A percentile compares a stretch with the other conserved stretches of the same genome.
Evolutionary conservation across 2,888 invertebrate species (phyloP).

Genomic region (Drosophila vallismaia): DNA sequence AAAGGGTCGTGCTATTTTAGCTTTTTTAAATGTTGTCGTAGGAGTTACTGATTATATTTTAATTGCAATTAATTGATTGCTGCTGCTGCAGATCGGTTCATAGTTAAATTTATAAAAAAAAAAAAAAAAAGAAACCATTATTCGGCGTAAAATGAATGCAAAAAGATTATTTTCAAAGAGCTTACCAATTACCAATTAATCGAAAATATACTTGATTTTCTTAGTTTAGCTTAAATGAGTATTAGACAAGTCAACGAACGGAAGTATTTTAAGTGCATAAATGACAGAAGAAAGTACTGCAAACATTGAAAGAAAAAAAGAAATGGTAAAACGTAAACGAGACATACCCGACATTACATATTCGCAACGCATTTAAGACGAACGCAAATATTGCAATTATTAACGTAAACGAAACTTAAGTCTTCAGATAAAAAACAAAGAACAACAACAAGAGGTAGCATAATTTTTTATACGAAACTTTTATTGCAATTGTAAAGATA

Average conservation of each 20-base stretch:
- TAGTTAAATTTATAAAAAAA: conserved; percentile 55
- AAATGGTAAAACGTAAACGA: conserved; percentile 58
- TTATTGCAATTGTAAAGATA: conserved; percentile 72
- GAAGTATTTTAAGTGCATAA: conserved; percentile 24
- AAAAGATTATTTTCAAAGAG: conserved; percentile 41
- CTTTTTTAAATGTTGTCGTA: conserved; percentile 56
- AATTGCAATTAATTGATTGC: conserved; percentile 38
- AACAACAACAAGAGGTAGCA: conserved; percentile 55
- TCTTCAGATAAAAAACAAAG: conserved; percentile 50
- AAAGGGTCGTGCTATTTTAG: conserved; percentile 32
- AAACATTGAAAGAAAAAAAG: conserved; percentile 35
- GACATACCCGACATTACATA: conserved; percentile 78
- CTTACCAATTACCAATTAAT: conserved; percentile 42
- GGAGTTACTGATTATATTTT: conserved; percentile 30
- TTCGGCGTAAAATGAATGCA: conserved; percentile 31
- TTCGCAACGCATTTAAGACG: conserved; percentile 74
- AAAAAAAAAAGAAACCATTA: not conserved
- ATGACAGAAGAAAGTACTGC: conserved; percentile 15
- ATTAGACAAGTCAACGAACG: conserved; percentile 64
- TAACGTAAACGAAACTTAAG: conserved; percentile 58
- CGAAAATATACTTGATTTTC: conserved; percentile 60
- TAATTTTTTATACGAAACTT: conserved; percentile 78
- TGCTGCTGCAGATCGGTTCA: conserved; percentile 57
- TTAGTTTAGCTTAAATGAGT: conserved; percentile 60
- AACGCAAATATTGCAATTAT: conserved; percentile 56